phyloP scores from a whole-genome alignment of 2,113 vertebrate species.

The Arothron firmamentum region DNA sequence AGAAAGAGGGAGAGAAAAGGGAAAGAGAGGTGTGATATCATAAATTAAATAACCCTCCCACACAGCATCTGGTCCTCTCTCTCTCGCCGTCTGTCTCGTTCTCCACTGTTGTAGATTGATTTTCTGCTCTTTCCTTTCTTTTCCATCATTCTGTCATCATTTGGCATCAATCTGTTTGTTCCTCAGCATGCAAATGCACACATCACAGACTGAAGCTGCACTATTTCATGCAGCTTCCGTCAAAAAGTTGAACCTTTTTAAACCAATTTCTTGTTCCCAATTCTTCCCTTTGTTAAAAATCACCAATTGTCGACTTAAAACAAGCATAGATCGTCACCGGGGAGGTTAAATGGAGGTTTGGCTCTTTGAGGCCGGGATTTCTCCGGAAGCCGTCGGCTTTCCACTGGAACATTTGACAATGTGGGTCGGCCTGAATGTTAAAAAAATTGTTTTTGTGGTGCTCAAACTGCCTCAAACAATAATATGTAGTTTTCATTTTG shows the following conservation, averaged over 20 bases:
- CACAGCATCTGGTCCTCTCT: constrained; percentile 70
- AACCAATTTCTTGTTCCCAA: too few species aligned
- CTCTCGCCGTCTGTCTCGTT: constrained; percentile 59
- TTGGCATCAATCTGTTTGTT: constrained; percentile 9
- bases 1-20: constrained; percentile 49
- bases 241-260: too few species aligned
- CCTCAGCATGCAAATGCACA: constrained; percentile 5
- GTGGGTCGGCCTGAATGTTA: too few species aligned
- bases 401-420: too few species aligned
- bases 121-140: constrained; percentile 14
- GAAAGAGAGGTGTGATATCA: constrained; percentile 69
- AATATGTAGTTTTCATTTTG: too few species aligned
- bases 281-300: too few species aligned
- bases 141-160: constrained; percentile 10
- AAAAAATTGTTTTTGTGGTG: background rate
- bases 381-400: too few species aligned
- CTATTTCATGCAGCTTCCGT: background rate
- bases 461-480: too few species aligned
- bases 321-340: too few species aligned
- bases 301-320: too few species aligned
- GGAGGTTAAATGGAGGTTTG: too few species aligned
- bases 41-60: constrained; percentile 74
- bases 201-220: constrained; percentile 2
- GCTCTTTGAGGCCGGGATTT: too few species aligned
- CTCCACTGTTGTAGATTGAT: constrained; percentile 20